Evolutionary conservation across 2,888 invertebrate genomes (phyloP).

Genomic region (Cosmia trapezina): DNA sequence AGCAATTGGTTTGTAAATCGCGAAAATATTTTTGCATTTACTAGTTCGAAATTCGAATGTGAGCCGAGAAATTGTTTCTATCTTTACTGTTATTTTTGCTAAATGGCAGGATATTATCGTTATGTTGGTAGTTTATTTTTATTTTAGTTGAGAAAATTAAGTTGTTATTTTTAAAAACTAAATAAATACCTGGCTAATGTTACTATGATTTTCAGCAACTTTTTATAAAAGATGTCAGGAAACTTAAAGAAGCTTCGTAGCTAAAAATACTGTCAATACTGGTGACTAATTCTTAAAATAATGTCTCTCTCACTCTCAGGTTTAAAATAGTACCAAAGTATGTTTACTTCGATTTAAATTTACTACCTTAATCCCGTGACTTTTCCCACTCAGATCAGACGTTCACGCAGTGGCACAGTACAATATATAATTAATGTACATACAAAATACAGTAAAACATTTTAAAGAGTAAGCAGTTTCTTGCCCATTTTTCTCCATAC

Average conservation of each 20-base stretch:
- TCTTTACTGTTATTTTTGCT: conserved; percentile 13
- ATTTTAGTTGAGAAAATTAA: background rate
- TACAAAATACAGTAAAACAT: no score
- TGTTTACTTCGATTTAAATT: conserved; percentile 38
- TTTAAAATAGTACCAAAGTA: conserved; percentile 37
- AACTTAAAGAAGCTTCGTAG: background rate
- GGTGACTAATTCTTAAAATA: conserved; percentile 47
- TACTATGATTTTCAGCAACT: background rate
- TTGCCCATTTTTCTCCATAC: no score
- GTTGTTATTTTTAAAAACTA: background rate
- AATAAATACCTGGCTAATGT: background rate
- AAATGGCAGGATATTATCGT: conserved; percentile 9
- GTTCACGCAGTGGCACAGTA: background rate
- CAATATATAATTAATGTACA: no score
- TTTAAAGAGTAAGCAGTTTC: no score
- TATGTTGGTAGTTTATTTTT: background rate
- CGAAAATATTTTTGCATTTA: conserved; percentile 39
- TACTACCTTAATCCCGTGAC: background rate
- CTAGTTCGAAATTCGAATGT: conserved; percentile 50
- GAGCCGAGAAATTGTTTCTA: conserved; percentile 25
- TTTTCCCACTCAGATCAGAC: background rate
- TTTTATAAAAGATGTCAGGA: conserved; percentile 9
- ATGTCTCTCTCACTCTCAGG: conserved; percentile 12
- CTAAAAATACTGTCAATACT: conserved; percentile 47
- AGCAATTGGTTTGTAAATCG: conserved; percentile 56